phyloP scores from a whole-genome alignment of 1,140 invertebrate species.

The Atta texana region DNA sequence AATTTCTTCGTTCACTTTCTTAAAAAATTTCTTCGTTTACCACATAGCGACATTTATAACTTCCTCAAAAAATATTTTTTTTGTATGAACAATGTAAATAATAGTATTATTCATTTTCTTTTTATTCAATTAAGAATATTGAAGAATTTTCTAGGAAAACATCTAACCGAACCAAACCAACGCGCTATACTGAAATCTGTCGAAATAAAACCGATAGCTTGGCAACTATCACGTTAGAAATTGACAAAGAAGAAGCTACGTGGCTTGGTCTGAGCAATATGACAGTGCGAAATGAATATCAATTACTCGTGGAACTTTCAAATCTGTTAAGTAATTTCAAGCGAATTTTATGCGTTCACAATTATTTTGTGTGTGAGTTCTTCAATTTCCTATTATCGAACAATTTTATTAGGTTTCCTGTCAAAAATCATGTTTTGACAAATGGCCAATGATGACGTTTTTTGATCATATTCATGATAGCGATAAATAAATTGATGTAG shows the following conservation, averaged over 20 bases:
- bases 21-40: neutral
- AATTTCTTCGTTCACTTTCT: neutral
- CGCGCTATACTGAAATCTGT: neutral
- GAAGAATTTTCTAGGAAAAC: neutral
- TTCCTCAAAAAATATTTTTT: neutral
- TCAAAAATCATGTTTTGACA: slow-evolving; percentile 10
- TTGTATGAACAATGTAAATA: neutral
- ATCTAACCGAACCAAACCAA: neutral
- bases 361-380: neutral
- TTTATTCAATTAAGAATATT: neutral
- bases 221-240: slow-evolving; percentile 47
- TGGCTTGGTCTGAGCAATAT: neutral
- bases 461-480: neutral
- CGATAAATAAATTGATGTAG: neutral
- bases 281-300: slow-evolving; percentile 74
- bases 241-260: slow-evolving; percentile 59
- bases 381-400: neutral
- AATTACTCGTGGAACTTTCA: slow-evolving; percentile 81
- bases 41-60: neutral
- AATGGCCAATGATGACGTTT: neutral
- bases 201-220: slow-evolving; percentile 2
- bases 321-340: slow-evolving; percentile 80
- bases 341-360: neutral
- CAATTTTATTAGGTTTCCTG: neutral
- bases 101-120: neutral